A percentile compares a stretch with the other conserved stretches of the same genome.
These are phyloP conservation scores for Syndactyla subalaris DNA, from an alignment of 2,797 vertebrate genomes.

Conservation along the genomic window DNA sequence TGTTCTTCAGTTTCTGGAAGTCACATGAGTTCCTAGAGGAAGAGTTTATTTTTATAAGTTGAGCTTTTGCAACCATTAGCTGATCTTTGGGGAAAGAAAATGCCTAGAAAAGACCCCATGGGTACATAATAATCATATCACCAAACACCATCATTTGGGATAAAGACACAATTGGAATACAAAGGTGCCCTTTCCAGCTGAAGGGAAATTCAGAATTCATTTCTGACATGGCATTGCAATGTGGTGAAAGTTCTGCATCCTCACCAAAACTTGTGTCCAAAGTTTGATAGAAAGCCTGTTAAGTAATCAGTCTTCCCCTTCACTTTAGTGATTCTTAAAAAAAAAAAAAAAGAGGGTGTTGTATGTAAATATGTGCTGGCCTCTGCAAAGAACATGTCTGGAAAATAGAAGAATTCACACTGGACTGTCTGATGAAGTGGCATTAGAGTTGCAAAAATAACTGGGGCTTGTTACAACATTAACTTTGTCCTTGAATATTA, in stretches of 20 bases:
- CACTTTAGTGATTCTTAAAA: neutral
- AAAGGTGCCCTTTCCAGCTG: neutral
- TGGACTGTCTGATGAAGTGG: neutral
- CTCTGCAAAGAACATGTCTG: neutral
- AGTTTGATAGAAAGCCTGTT: neutral
- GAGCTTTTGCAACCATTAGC: slow-evolving; percentile 26
- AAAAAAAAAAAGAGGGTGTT: neutral
- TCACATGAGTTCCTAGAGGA: slow-evolving; percentile 24
- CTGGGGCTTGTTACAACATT: neutral
- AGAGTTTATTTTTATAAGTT: slow-evolving; percentile 39
- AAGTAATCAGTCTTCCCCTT: neutral
- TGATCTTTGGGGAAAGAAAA: neutral
- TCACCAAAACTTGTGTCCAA: neutral
- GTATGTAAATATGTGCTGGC: neutral
- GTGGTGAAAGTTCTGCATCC: neutral
- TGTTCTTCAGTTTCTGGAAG: slow-evolving; percentile 34
- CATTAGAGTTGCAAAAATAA: neutral
- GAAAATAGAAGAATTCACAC: neutral
- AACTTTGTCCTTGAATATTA: neutral
- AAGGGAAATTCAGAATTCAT: neutral
- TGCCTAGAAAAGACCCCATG: neutral
- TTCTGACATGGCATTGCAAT: neutral
- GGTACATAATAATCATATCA: neutral
- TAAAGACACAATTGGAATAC: neutral
- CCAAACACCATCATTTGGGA: neutral